Conservation (phyloP, 1,140 invertebrate species). For the Spodoptera frugiperda region DNA sequence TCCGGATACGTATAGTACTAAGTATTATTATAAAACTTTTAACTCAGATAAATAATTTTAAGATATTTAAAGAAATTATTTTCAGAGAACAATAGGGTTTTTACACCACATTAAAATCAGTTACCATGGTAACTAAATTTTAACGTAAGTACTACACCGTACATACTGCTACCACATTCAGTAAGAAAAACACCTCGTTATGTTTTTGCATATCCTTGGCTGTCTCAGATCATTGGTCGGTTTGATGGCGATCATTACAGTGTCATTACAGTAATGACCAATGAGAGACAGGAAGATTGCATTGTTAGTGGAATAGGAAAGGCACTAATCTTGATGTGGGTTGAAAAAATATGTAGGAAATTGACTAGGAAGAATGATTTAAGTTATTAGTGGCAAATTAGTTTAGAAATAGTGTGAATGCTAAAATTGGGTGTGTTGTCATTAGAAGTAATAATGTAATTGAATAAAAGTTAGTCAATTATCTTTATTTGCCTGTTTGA, state of each 20-base stretch:
- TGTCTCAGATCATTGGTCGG: slow-evolving; percentile 63
- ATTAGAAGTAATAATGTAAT: too few relatives aligned
- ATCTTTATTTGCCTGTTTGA: too few relatives aligned
- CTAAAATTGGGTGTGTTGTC: too few relatives aligned
- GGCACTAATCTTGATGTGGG: slow-evolving; percentile 16
- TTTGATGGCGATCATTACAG: slow-evolving; percentile 61
- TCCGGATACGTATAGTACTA: too few relatives aligned
- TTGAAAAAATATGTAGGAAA: slow-evolving; percentile 47
- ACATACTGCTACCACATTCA: slow-evolving; percentile 36
- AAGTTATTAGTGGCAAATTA: neutral
- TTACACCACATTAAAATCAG: too few relatives aligned
- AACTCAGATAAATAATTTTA: too few relatives aligned
- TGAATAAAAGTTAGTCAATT: too few relatives aligned
- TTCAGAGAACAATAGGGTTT: too few relatives aligned
- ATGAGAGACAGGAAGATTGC: slow-evolving; percentile 56
- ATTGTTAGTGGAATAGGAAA: slow-evolving; percentile 15
- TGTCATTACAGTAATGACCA: slow-evolving; percentile 67
- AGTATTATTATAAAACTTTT: too few relatives aligned
- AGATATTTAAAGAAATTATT: too few relatives aligned
- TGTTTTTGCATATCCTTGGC: slow-evolving; percentile 78
- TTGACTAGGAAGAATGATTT: neutral
- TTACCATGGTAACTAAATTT: neutral
- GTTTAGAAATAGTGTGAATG: too few relatives aligned
- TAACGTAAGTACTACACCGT: neutral
- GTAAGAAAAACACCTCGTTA: slow-evolving; percentile 35